phyloP scores from a whole-genome alignment of 2,113 vertebrate genomes.

The Heterotis niloticus region DNA sequence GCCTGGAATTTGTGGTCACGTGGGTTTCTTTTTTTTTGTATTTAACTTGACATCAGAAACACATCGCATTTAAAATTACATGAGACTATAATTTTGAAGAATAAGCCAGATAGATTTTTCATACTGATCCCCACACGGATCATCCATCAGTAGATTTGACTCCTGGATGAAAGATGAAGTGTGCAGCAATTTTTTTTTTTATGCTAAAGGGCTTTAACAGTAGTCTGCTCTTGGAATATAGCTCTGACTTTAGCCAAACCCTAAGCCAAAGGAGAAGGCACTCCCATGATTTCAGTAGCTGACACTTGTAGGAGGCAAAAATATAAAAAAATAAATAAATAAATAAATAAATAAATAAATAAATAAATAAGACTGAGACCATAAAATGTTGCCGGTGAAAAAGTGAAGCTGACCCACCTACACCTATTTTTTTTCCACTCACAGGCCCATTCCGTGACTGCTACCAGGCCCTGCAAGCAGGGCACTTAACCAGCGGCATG shows the following conservation, averaged over 20 bases:
- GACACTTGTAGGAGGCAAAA: background rate
- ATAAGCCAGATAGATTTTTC: constrained; percentile 8
- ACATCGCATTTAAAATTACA: background rate
- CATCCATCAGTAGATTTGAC: background rate
- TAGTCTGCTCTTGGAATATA: background rate
- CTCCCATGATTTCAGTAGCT: background rate
- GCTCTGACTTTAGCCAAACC: too few relatives aligned
- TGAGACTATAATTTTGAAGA: background rate
- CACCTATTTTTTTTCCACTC: constrained; percentile 16
- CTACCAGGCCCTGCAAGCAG: constrained; percentile 82
- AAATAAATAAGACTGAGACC: background rate
- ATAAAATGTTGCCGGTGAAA: background rate
- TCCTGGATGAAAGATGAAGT: constrained; percentile 12
- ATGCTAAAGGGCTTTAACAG: background rate
- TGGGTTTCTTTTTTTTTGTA: constrained; percentile 45
- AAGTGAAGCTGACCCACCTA: background rate
- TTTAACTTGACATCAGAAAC: constrained; percentile 1
- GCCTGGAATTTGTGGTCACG: constrained; percentile 36
- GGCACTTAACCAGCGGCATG: constrained; percentile 84
- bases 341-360: background rate
- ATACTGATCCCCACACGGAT: background rate
- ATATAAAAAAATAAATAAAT: background rate
- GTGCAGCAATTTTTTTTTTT: background rate
- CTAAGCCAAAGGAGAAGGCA: too few relatives aligned
- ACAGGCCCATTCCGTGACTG: constrained; percentile 93